Evolutionary conservation across 2,113 vertebrate genomes (phyloP).

Genomic region (Ceyx cyanopectus): DNA sequence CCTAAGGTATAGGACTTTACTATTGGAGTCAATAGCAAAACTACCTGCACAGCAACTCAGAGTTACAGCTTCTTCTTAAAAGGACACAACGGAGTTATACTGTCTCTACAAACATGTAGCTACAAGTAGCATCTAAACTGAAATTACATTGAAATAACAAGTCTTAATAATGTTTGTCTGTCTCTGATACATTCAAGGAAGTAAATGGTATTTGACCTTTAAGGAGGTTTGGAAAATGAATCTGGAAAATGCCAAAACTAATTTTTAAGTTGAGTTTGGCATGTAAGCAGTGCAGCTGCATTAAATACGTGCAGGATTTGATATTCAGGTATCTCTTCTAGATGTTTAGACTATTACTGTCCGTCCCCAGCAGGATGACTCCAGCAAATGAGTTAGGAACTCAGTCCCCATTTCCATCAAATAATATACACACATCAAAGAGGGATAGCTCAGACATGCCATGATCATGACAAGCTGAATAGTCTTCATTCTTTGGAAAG

Average conservation of each 20-base stretch:
- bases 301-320: not conserved
- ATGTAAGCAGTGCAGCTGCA: not conserved
- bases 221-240: not conserved
- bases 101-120: not conserved
- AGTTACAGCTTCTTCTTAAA: not conserved
- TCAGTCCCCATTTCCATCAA: not conserved
- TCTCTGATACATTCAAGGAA: not conserved
- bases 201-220: not conserved
- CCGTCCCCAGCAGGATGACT: not conserved
- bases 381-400: not conserved
- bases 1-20: not conserved
- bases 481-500: not conserved
- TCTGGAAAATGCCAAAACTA: not conserved
- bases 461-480: not conserved
- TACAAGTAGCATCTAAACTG: not conserved
- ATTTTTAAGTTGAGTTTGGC: not conserved
- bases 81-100: not conserved
- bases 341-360: not conserved
- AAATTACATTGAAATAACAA: not conserved
- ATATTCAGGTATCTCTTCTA: not conserved
- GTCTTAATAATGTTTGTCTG: not conserved
- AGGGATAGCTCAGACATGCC: not conserved
- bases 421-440: not conserved
- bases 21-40: not conserved
- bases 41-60: not conserved